Percentiles rank a stretch among this genome's conserved stretches.
phyloP scores from a whole-genome alignment of 2,113 vertebrate genomes.

The Oryzias javanicus region DNA sequence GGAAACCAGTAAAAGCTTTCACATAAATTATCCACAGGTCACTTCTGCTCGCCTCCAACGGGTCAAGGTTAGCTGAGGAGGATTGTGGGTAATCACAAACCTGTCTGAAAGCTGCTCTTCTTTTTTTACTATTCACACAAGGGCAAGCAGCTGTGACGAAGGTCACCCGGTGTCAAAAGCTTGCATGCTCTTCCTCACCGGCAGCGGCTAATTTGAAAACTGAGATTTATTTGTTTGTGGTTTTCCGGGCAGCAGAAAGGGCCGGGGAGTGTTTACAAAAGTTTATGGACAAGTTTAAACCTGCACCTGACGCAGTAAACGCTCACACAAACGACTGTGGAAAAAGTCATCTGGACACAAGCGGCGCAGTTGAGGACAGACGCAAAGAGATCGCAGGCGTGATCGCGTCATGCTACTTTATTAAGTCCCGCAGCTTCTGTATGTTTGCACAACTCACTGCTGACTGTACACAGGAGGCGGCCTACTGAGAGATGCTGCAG shows the following conservation, averaged over 20 bases:
- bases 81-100: conserved; percentile 30
- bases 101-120: conserved; percentile 35
- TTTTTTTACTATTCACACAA: conserved; percentile 26
- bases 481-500: not conserved
- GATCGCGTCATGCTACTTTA: conserved; percentile 21
- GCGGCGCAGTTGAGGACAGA: conserved; percentile 19
- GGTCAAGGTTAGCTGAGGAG: conserved; percentile 38
- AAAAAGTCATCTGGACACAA: conserved; percentile 11
- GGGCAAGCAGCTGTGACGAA: conserved; percentile 25
- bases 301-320: conserved; percentile 30
- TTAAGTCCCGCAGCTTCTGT: conserved; percentile 40
- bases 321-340: conserved; percentile 22
- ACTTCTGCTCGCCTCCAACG: conserved; percentile 18
- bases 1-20: conserved; percentile 19
- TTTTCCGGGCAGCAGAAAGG: conserved; percentile 3
- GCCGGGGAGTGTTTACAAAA: conserved; percentile 35
- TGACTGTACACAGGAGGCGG: conserved; percentile 24
- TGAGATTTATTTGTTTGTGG: conserved; percentile 59
- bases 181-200: conserved; percentile 21
- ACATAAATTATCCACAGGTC: conserved; percentile 42
- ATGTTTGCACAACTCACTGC: conserved; percentile 23
- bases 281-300: conserved; percentile 40
- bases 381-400: conserved; percentile 21
- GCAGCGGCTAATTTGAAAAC: conserved; percentile 37
- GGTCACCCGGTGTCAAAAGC: conserved; percentile 30